Evolutionary conservation across 2,888 invertebrate genomes (phyloP).

Genomic region (Tachina lurida): DNA sequence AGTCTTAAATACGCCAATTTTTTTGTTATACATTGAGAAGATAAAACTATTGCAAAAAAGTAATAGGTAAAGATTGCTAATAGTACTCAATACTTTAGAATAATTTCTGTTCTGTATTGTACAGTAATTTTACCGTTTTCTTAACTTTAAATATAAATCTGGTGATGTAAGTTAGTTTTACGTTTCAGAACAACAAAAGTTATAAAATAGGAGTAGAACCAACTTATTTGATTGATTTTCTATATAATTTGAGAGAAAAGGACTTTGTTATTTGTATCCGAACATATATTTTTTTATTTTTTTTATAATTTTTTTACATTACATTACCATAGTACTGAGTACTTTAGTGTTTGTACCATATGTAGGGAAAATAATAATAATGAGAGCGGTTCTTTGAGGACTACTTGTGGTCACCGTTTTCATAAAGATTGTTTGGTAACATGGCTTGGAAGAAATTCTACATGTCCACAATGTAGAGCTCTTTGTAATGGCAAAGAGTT

Average conservation of each 20-base stretch:
- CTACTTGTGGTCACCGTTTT: conserved; percentile 17
- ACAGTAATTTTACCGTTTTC: neutral
- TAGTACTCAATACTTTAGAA: neutral
- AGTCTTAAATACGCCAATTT: neutral
- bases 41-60: neutral
- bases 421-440: neutral
- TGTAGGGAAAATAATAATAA: neutral
- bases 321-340: too few species aligned
- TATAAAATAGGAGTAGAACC: neutral
- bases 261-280: too few species aligned
- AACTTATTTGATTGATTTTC: neutral
- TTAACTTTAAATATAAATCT: neutral
- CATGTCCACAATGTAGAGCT: conserved; percentile 17
- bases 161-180: neutral
- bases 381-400: neutral
- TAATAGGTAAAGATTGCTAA: neutral
- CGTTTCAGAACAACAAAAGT: neutral
- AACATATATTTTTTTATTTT: too few species aligned
- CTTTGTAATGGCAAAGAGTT: conserved; percentile 6
- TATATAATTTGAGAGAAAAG: neutral
- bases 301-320: neutral
- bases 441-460: conserved; percentile 18
- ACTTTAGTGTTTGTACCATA: too few species aligned
- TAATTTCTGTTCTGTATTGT: neutral
- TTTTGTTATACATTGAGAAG: neutral